phyloP scores from a whole-genome alignment of 1,140 invertebrate genomes.

The Mercenaria mercenaria region DNA sequence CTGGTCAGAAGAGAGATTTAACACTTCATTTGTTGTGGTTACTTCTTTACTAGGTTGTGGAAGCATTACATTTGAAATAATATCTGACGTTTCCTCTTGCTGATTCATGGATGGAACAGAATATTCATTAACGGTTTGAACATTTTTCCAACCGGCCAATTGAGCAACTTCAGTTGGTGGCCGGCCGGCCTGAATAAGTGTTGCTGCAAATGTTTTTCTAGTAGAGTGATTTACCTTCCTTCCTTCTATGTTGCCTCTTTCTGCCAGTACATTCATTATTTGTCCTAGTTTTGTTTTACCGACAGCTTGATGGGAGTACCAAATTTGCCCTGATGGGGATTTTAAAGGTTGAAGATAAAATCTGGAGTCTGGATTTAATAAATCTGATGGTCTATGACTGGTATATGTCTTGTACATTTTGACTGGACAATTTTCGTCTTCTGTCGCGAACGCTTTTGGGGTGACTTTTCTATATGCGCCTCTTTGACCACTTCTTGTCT shows the following conservation, averaged over 20 bases:
- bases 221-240: conserved; percentile 41
- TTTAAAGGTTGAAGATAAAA: too few species aligned
- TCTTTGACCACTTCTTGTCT: background rate
- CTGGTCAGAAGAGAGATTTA: background rate
- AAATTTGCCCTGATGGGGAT: background rate
- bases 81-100: conserved; percentile 25
- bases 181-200: too few species aligned
- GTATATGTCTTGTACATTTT: background rate
- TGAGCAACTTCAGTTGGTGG: conserved; percentile 37
- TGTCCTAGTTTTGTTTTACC: background rate
- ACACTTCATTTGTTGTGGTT: too few species aligned
- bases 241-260: conserved; percentile 10
- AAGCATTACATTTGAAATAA: background rate
- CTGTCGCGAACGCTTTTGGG: conserved; percentile 7
- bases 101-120: background rate
- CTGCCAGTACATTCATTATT: too few species aligned
- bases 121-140: conserved; percentile 15
- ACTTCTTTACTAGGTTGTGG: background rate
- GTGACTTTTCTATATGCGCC: background rate
- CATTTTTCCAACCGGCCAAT: conserved; percentile 39
- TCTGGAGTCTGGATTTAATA: background rate
- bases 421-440: too few species aligned
- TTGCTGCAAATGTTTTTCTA: conserved; percentile 30
- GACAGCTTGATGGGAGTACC: background rate
- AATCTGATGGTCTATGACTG: background rate